Base-by-base conservation (phyloP, 1,140 invertebrate genomes). In the Druon quercuslanigerum region DNA sequence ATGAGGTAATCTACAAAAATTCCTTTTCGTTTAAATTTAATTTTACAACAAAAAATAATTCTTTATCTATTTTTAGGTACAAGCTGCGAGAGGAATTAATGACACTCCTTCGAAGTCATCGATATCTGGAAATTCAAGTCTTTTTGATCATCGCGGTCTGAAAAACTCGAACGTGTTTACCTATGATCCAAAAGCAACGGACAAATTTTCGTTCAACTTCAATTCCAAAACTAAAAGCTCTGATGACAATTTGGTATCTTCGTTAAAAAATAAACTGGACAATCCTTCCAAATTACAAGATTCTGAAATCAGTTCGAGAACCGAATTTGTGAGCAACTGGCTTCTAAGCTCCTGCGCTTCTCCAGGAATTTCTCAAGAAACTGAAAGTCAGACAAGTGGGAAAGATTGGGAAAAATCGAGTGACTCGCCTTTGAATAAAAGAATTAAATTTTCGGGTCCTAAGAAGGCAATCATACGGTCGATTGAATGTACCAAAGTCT, bases 311-410 rank as follows among this genome's bases (percentile, higher is more conserved):
- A 16, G n/a, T 66, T 40, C 33, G 14, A 66, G 40, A 16, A 14
- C 2, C 16, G 60, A 46, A 16, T 40, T n/a, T 33, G 60, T 66
- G 6, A 40, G 9, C 7, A 66, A 40, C n/a, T 66, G 60, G 60
- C 60, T 66, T 66, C 20, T 66, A 14, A 66, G 46, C 46, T 66
- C 60, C 16, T 66, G 60, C n/a, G 13, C 5, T 40, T 66, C 60
- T 8, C 33, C 33, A 66, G 14, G 14, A 66, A 66, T 33, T 66
- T 40, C 60, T n/a, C 4, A n/a, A 40, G 25, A 66, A n/a, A 14
- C 25, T 14, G 20, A 66, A 8, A 66, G 60, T 40, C 16, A 14
- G 3, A 46, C 14, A 2, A 66, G 60, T 66, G 9, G n/a, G 16
- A 16, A 40, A 33, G 60, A 66, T 7, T n/a, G 3, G 46, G 60